Conservation (phyloP, 2,888 invertebrate species). For the Parascotia fuliginaria region DNA sequence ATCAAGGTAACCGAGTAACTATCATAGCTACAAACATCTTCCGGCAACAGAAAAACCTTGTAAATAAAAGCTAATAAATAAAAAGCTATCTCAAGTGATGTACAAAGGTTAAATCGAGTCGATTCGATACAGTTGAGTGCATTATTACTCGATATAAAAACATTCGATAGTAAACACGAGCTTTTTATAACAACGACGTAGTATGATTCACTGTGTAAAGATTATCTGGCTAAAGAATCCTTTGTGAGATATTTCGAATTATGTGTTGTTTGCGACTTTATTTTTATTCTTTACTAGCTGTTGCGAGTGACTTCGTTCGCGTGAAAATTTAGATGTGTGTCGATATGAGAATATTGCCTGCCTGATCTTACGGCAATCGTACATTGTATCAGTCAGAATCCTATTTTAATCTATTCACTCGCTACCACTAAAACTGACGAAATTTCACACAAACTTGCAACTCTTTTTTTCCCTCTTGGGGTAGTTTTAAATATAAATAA, state of each 20-base stretch:
- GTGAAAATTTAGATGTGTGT: too few relatives aligned
- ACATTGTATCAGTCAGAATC: too few relatives aligned
- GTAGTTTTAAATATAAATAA: too few relatives aligned
- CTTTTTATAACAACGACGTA: constrained; percentile 38
- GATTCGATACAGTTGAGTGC: constrained; percentile 8
- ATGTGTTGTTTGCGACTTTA: not conserved
- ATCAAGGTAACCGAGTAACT: not conserved
- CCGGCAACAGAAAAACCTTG: constrained; percentile 8
- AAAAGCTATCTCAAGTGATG: constrained; percentile 15
- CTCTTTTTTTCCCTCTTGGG: too few relatives aligned
- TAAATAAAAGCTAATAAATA: constrained; percentile 15
- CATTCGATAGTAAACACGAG: constrained; percentile 32
- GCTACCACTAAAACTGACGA: too few relatives aligned
- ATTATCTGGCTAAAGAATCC: not conserved
- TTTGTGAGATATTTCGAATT: not conserved
- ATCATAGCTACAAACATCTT: not conserved
- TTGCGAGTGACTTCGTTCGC: too few relatives aligned
- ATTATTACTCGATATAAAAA: constrained; percentile 2
- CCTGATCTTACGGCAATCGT: too few relatives aligned
- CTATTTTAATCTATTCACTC: too few relatives aligned
- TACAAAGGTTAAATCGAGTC: constrained; percentile 10
- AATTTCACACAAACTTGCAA: too few relatives aligned
- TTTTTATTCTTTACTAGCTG: too few relatives aligned
- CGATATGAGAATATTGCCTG: too few relatives aligned
- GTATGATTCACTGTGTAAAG: constrained; percentile 24